Conservation (phyloP, 2,113 vertebrate species). For the Stegastes partitus region DNA sequence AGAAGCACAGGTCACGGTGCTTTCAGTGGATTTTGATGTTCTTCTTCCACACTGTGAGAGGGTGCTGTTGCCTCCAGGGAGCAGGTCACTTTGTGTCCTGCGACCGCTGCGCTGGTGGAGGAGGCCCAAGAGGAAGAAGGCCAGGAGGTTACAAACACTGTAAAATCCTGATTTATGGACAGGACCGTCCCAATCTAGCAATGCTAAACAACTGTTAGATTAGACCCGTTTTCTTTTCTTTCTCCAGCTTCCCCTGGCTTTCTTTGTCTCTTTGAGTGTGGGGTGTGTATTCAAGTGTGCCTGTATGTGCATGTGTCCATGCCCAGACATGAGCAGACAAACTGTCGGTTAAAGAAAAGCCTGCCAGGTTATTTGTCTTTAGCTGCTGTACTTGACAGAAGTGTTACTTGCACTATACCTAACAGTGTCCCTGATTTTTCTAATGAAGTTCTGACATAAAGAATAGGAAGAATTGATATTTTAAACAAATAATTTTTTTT, state of each 20-base stretch:
- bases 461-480: background rate
- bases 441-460: no score
- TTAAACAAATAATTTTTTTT: background rate
- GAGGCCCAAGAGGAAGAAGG: slow-evolving; percentile 53
- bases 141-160: slow-evolving; percentile 56
- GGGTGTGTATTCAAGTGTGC: slow-evolving; percentile 19
- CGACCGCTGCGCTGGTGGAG: slow-evolving; percentile 33
- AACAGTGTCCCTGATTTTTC: no score
- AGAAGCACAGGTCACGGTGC: slow-evolving; percentile 33
- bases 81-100: slow-evolving; percentile 53
- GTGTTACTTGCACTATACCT: no score
- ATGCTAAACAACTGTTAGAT: slow-evolving; percentile 52
- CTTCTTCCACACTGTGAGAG: slow-evolving; percentile 35
- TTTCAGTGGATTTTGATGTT: slow-evolving; percentile 33
- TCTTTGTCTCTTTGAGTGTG: slow-evolving; percentile 24
- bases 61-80: slow-evolving; percentile 46
- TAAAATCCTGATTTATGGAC: slow-evolving; percentile 76
- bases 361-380: no score
- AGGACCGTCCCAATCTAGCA: slow-evolving; percentile 38
- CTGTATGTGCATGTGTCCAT: background rate
- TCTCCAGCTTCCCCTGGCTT: slow-evolving; percentile 8
- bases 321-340: slow-evolving; percentile 24
- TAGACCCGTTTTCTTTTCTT: slow-evolving; percentile 30
- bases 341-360: background rate
- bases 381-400: no score